Base-by-base conservation (phyloP, 2,888 invertebrate genomes). In the Drosophila lacicola region DNA sequence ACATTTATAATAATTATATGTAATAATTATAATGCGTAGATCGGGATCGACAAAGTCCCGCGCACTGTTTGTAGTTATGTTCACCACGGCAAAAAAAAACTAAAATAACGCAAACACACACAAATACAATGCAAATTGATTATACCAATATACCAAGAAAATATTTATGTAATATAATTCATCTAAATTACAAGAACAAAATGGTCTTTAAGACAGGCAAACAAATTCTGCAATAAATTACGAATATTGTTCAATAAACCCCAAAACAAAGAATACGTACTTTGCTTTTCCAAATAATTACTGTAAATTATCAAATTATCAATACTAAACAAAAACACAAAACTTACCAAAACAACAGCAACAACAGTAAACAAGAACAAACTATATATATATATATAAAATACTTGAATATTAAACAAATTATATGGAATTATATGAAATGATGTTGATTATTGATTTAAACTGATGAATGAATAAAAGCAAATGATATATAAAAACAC, bases 391-490 rank as follows among this genome's bases (percentile, higher is more conserved):
- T 62, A 80, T 69, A 80, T 36, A 67, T 47, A 41, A 69, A 73
- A 70, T 81, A 87, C 82, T 82, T 82, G 78, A 85, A 88, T 86
- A 89, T 89, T 88, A 74, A 82, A 86, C 73, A 81, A 82, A 85
- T 87, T 87, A 85, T 82, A 87, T 80, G 84, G 41, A 84, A 88
- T 76, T 87, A 89, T 89, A 84, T 84, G 67, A 85, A 82, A 80
- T 69, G 81, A 89, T 90, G 89, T 90, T 88, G 89, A 89, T 88
- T 90, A 86, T 87, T 87, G 78, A 86, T 87, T 86, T 85, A 82
- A 80, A 80, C 80, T 78, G 84, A 66, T 69, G 72, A 79, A 70
- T 74, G 69, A 85, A 84, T 73, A 83, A 82, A 83, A 83, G 73
- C 63, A 72, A 80, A 82, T 62, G 69, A 87, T 78, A 86, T 69